phyloP scores from a whole-genome alignment of 2,113 vertebrate genomes.

The Hydropotes inermis region DNA sequence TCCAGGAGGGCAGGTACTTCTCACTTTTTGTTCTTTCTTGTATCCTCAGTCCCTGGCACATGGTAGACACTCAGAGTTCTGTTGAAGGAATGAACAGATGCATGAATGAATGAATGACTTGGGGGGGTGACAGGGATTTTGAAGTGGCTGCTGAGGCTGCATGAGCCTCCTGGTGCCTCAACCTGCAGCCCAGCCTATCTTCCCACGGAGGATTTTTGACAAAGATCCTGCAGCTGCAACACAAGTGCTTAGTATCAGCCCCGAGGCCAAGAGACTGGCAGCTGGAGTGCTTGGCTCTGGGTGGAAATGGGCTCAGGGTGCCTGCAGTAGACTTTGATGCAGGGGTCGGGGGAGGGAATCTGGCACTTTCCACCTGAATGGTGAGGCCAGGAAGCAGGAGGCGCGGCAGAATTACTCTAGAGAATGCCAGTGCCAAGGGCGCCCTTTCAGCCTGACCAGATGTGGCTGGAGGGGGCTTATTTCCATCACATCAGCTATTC shows the following conservation, averaged over 20 bases:
- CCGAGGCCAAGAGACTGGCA: neutral
- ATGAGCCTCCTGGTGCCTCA: neutral
- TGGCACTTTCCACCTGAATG: neutral
- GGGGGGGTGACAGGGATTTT: neutral
- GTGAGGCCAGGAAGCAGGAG: neutral
- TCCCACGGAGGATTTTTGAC: neutral
- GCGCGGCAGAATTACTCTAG: accelerated
- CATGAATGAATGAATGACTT: neutral
- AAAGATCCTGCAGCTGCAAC: neutral
- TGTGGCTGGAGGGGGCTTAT: neutral
- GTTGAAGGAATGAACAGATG: neutral
- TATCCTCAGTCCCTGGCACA: neutral
- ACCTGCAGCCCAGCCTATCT: neutral
- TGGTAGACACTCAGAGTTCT: neutral
- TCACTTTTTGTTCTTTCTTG: neutral
- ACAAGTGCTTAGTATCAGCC: neutral
- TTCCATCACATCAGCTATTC: neutral
- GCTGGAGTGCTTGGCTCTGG: neutral
- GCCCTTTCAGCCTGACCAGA: conserved; percentile 43
- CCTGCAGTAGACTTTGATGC: neutral
- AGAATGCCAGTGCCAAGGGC: neutral
- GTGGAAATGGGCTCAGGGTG: neutral
- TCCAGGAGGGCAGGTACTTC: neutral
- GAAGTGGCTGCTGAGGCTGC: neutral
- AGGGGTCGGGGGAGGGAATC: neutral